Base-by-base conservation (phyloP, 1,140 invertebrate genomes). In the Drosophila kurseongensis region DNA sequence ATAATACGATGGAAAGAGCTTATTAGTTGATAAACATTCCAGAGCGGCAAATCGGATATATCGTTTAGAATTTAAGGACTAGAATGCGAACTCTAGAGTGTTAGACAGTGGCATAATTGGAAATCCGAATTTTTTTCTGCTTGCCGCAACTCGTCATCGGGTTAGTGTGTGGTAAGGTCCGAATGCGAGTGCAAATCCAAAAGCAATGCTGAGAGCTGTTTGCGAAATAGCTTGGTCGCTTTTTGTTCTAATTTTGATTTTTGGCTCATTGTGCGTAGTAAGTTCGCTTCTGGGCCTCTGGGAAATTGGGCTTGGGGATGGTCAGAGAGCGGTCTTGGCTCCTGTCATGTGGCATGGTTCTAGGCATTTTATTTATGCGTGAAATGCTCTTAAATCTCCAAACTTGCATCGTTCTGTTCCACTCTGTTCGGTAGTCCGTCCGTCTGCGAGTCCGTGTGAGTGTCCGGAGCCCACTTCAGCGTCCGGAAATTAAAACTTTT, bases 281-380 rank as follows among this genome's bases (percentile, higher is more conserved):
- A 23, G 51, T 62, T 44, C 60, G 47, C 16, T 27, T 27, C 2
- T 14, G 18, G 12, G 7, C 35, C 16, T 27, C 35, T 27, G 36
- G 16, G 18, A 7, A 38, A n/a, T 13, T 16, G 68, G 41, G 44
- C 14, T 14, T 12, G 8, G 9, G 42, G 41, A 36, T 56, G 78
- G 61, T 12, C 35, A 41, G 50, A 45, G 18, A 35, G 50, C 23
- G 5, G 51, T 12, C 41, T 58, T 38, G 44, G 32, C 16, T 27
- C 42, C 65, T 80, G 76, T 66, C 65, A 80, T 71, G 65, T 77
- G 59, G 51, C 63, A 66, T 62, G 27, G 63, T 61, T 61, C 69
- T 42, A 66, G 75, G 75, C 60, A 56, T 82, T 75, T 83, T 83
- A 81, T 83, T 83, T 83, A 81, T 78, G 78, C 78, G 75, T 71